Conservation (phyloP, 2,797 vertebrate species). For the Cynodonichthys magdalenae region DNA sequence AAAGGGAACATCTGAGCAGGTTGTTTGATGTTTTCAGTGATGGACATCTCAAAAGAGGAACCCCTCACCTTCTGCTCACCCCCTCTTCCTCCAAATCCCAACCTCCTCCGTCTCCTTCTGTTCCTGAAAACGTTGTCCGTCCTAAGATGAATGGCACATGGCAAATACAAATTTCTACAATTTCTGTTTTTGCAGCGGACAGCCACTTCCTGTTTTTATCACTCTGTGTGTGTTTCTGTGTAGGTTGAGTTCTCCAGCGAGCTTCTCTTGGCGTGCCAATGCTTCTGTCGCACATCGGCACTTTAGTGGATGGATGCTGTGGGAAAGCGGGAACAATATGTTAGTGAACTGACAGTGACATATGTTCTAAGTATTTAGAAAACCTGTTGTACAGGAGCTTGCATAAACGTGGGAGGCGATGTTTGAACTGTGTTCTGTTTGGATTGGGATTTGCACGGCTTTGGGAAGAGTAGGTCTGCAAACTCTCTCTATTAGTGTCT, state of each 20-base stretch:
- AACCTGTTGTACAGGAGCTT: constrained; percentile 35
- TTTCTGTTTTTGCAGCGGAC: constrained; percentile 16
- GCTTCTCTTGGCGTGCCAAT: constrained; percentile 39
- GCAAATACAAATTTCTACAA: constrained; percentile 31
- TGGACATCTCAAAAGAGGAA: constrained; percentile 65
- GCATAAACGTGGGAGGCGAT: constrained; percentile 13
- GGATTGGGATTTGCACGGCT: constrained; percentile 14
- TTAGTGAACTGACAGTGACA: constrained; percentile 21
- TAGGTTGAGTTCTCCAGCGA: constrained; percentile 56
- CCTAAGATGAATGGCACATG: constrained; percentile 16
- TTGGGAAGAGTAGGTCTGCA: constrained; percentile 10
- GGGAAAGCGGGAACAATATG: constrained; percentile 19
- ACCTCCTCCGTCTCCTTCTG: constrained; percentile 16
- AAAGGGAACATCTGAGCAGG: constrained; percentile 24
- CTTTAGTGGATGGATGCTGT: constrained; percentile 18
- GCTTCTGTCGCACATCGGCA: constrained; percentile 22
- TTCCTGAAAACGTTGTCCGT: constrained; percentile 20
- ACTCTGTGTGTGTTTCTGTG: constrained; percentile 22
- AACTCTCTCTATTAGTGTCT: constrained; percentile 26
- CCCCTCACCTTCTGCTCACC: constrained; percentile 66
- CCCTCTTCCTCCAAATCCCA: constrained; percentile 45
- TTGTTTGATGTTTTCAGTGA: constrained; percentile 54
- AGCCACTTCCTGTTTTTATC: constrained; percentile 40
- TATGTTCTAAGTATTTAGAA: constrained; percentile 19
- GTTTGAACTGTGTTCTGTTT: constrained; percentile 28